A percentile compares a stretch with the other conserved stretches of the same genome.
These are phyloP conservation scores for Tineola bisselliella DNA, from an alignment of 2,888 invertebrate genomes.

Conservation along the genomic window DNA sequence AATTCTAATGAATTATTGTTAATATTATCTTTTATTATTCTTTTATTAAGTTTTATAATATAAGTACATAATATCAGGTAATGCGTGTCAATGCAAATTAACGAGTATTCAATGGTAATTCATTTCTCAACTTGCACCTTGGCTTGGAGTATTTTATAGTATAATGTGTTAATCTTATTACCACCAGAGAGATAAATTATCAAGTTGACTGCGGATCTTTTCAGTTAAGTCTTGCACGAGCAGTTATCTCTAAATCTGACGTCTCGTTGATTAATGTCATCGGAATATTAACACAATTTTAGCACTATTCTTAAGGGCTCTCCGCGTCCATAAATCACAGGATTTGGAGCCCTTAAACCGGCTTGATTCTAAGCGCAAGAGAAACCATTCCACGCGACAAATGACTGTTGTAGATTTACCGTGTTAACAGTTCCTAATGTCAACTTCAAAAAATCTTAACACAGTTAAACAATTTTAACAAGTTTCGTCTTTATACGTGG, in stretches of 20 bases:
- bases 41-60: too few relatives aligned
- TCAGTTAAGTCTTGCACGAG: too few relatives aligned
- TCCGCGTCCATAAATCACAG: slow-evolving; percentile 5
- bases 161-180: too few relatives aligned
- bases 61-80: too few relatives aligned
- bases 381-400: slow-evolving; percentile 17
- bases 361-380: slow-evolving; percentile 11
- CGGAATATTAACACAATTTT: neutral
- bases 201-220: too few relatives aligned
- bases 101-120: too few relatives aligned
- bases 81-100: too few relatives aligned
- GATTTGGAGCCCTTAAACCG: slow-evolving; percentile 11
- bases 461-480: neutral
- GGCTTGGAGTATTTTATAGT: too few relatives aligned
- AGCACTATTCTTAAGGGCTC: slow-evolving; percentile 7
- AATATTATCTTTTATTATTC: too few relatives aligned
- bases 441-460: neutral
- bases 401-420: slow-evolving; percentile 22
- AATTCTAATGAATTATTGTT: too few relatives aligned
- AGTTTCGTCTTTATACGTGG: neutral
- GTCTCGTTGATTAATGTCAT: neutral
- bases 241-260: neutral
- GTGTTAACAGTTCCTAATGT: slow-evolving; percentile 19
- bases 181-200: too few relatives aligned
- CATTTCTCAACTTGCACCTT: too few relatives aligned